These are phyloP conservation scores for Hipparchia sbordonii DNA, from an alignment of 2,888 invertebrate species.

Conservation along the genomic window DNA sequence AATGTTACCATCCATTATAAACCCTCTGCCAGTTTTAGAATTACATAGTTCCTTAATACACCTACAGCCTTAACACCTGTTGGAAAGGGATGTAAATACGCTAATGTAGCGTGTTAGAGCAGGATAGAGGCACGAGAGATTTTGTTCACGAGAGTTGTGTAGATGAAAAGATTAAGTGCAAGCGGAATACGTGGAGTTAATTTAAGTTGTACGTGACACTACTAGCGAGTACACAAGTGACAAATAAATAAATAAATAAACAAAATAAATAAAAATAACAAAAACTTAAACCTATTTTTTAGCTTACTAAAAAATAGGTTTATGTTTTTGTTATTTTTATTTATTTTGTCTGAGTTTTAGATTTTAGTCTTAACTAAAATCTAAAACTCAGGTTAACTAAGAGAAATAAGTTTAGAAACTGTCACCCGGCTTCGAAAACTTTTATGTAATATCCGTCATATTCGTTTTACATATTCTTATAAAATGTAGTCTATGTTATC, in stretches of 20 bases:
- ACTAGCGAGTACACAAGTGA: slow-evolving; percentile 42
- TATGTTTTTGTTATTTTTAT: too few relatives aligned
- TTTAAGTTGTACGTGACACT: slow-evolving; percentile 42
- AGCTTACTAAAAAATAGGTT: too few relatives aligned
- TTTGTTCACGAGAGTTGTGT: slow-evolving; percentile 30
- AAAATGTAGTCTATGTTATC: too few relatives aligned
- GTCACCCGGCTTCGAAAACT: too few relatives aligned
- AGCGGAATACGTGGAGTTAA: slow-evolving; percentile 42
- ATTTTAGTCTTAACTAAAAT: too few relatives aligned
- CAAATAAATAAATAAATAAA: too few relatives aligned
- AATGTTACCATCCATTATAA: slow-evolving; percentile 33
- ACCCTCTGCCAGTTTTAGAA: slow-evolving; percentile 31
- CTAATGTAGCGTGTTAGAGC: not conserved
- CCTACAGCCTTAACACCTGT: slow-evolving; percentile 19
- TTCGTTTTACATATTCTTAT: too few relatives aligned
- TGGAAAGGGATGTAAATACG: slow-evolving; percentile 12
- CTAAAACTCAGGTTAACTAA: too few relatives aligned
- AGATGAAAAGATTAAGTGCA: slow-evolving; percentile 40
- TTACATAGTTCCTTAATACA: slow-evolving; percentile 25
- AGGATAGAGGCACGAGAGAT: not conserved
- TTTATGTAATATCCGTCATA: too few relatives aligned
- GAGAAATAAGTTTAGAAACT: too few relatives aligned
- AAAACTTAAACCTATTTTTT: too few relatives aligned
- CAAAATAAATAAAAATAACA: not conserved
- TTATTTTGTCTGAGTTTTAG: too few relatives aligned